Evolutionary conservation across 2,888 invertebrate species (phyloP), one percentile per base, ranked within the genome.

Genomic region (Campopleginae sp.): DNA sequence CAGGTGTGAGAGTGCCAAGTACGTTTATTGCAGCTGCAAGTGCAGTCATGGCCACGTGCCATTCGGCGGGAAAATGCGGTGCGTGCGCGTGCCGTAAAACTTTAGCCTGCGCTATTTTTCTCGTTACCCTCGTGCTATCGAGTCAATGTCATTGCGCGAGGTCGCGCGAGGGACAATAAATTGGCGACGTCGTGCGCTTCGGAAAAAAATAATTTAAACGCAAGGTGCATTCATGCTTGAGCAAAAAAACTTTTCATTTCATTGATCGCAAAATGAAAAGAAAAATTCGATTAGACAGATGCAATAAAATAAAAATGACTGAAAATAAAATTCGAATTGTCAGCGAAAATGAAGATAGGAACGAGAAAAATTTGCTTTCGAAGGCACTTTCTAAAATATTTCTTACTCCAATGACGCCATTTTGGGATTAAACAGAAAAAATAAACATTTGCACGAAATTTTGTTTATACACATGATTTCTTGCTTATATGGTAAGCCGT

Each of bases 21-120:
- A 31, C 19, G 27, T 61, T 38, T 48, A 78, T 80, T 77, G 84
- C 84, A 85, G 81, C 81, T 85, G 84, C 81, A 74, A 82, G 82
- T 80, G 85, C 82, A 70, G 33, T 75, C 71, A 66, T 58, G 75
- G 71, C 46, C 51, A 66, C 85, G 68, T 78, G 79, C 78, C 74
- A 54, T 44, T 61, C 38, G 2, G 23, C 10, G n/a, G n/a, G n/a
- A 38, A 46, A 51, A n/a, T 46, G 19, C 54, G 54, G 33, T 54
- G 65, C 42, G 68, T 27, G 23, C 65, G 72, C 74, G 46, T 66
- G 80, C 51, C 68, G 42, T 6, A 3, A n/a, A 19, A 5, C 42
- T 70, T 54, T 19, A 46, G 70, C 76, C 70, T 61, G 42, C 74
- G n/a, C 38, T 38, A 63, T 65, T 70, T 61, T 63, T 74, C 61